phyloP scores from a whole-genome alignment of 2,797 vertebrate genomes.

The Anisognathus igniventris region DNA sequence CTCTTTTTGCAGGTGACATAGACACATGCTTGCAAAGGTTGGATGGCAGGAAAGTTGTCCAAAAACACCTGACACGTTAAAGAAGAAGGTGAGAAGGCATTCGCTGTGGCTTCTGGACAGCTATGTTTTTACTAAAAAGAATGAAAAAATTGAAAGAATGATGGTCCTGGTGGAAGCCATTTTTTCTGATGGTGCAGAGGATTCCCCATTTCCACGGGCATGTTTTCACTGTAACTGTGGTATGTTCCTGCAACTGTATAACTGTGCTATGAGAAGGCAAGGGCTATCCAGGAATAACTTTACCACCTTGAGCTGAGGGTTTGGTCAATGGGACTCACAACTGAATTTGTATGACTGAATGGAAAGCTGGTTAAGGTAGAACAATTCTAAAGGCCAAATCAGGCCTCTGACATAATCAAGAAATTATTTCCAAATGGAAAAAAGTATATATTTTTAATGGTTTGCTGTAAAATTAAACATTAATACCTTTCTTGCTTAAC shows the following conservation, averaged over 20 bases:
- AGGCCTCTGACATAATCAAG: not conserved
- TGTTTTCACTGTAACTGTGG: not conserved
- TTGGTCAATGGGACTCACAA: not conserved
- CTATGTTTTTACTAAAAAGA: not conserved
- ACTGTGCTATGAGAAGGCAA: not conserved
- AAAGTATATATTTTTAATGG: not conserved
- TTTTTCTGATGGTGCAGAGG: not conserved
- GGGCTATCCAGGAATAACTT: not conserved
- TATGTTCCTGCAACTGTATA: not conserved
- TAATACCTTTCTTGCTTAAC: not conserved
- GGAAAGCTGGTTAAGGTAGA: not conserved
- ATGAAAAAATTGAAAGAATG: not conserved
- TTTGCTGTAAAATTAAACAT: not conserved
- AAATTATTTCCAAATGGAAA: not conserved
- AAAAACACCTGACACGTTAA: not conserved
- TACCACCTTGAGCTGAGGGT: not conserved
- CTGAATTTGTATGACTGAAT: not conserved
- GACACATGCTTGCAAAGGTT: not conserved
- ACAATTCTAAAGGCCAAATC: not conserved
- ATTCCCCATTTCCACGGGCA: not conserved
- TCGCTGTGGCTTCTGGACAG: not conserved
- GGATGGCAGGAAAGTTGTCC: not conserved
- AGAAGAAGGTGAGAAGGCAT: not conserved
- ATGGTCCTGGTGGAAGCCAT: accelerated
- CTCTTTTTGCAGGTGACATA: not conserved